Base-by-base conservation (phyloP, 2,797 vertebrate genomes). In the Heteromormyrus szaboi region DNA sequence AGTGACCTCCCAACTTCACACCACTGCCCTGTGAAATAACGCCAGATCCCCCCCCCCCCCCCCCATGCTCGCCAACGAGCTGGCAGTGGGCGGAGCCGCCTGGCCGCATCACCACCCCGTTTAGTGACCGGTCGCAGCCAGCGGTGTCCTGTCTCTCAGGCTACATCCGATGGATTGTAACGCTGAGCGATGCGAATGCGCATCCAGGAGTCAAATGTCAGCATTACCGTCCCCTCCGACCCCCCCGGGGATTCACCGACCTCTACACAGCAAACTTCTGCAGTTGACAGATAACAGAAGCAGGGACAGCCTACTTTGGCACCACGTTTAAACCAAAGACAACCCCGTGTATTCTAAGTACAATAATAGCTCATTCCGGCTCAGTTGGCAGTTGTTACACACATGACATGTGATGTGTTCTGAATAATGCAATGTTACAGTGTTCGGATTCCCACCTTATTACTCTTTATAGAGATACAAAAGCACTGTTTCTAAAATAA, bases 401-500 rank as follows among this genome's bases (percentile, higher is more conserved):
- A 5, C 50, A 29, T 84, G 44, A 50, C 81, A 48, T 53, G 44
- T 87, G 50, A 79, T 22, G 19, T 54, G 50, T 79, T n/a, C 37
- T 37, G 25, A 51, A 79, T 51, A 81, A 92, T 88, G 92, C 90
- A 84, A 89, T 90, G 91, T 90, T 91, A 92, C 90, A 84, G 89
- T 90, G 91, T 90, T 91, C 86, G 90, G 89, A 87, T 33, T 59
- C 89, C 65, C 81, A 90, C 88, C 90, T 92, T 92, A 88, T 54
- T 88, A 90, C 84, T 88, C 90, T 88, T 89, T 88, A 89, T 90
- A 87, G 33, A 19, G 41, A 48, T 79, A 88, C 0, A 89, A 50
- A 72, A 51, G 17, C 92, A 92, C 46, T 51, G n/a, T 88, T 62
- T 81, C 25, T 25, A n/a, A 91, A 92, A 91, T 94, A 92, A 93